A percentile compares a stretch with the other conserved stretches of the same genome.
Conservation (phyloP, 2,797 vertebrate genomes). For the Phataginus tricuspis region DNA sequence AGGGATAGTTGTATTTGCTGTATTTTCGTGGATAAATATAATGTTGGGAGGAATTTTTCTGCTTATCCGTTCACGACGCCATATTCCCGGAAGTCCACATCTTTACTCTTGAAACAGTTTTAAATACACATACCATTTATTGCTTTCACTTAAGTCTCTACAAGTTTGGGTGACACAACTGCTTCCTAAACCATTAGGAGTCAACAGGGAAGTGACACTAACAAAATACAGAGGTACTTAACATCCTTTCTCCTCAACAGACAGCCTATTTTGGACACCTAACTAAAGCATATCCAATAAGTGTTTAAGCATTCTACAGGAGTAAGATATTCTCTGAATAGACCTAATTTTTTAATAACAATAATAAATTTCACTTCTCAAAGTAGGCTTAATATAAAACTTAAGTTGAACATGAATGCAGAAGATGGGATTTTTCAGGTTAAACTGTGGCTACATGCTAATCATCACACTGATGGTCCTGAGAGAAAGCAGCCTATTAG, state of each 20-base stretch:
- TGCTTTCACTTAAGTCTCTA: not conserved
- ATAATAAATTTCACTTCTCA: not conserved
- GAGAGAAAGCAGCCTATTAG: not conserved
- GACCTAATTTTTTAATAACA: slow-evolving; percentile 17
- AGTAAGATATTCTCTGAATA: not conserved
- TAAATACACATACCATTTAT: not conserved
- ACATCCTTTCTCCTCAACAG: not conserved
- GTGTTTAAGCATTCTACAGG: not conserved
- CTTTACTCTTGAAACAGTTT: slow-evolving; percentile 20
- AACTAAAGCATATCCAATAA: not conserved
- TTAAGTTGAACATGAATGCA: slow-evolving; percentile 13
- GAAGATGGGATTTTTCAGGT: not conserved
- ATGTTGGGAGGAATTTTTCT: too few species aligned
- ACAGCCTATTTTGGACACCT: not conserved
- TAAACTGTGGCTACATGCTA: not conserved
- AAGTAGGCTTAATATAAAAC: not conserved
- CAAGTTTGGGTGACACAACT: not conserved
- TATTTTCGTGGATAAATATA: too few species aligned
- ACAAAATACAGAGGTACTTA: not conserved
- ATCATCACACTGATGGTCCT: not conserved
- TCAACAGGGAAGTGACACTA: not conserved
- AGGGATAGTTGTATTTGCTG: too few species aligned
- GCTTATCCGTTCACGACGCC: too few species aligned
- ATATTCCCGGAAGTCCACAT: too few species aligned
- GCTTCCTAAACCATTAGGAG: not conserved